Evolutionary conservation across 2,113 vertebrate genomes (phyloP), one percentile per base, ranked within the genome.

Genomic region (Peromyscus californicus): DNA sequence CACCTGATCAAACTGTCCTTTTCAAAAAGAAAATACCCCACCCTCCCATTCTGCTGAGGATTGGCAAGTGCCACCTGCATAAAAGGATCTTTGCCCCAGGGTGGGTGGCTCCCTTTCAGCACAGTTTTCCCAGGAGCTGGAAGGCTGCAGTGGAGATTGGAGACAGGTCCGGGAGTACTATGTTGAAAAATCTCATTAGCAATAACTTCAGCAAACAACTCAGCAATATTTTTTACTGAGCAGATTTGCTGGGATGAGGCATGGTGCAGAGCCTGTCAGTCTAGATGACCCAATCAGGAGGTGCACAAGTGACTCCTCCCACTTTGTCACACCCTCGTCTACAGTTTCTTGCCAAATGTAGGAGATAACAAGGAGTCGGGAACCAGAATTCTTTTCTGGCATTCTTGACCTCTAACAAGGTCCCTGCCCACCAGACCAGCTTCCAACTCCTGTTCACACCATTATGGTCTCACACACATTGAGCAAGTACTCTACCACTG

Each of bases 11-110:
- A 95, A 51, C 12, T 8, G 57, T 29, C 31, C 1, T 63, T 94
- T 80, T 54, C 48, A 42, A 24, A 78, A 54, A 86, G 39, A 69
- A 82, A 87, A 67, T 78, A 29, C 21, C 24, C 54, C 17, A 12
- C 45, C 7, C 63, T 29, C n/a, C 24, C 67, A 12, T 42, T 90
- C 91, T 69, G 8, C 45, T 1, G 29, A 84, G 29, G 33, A 31
- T 57, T 79, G 78, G 36, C 22, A 87, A 67, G 29, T 36, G 33
- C 45, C 33, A 10, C 74, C 21, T 15, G 12, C 89, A 65, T 0
- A 3, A n/a, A n/a, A 17, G 39, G 79, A 2, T n/a, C 12, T 2
- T 19, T 16, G 39, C 42, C 22, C 36, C 5, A 36, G 5, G 2
- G 13, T 17, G 36, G 45, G 21, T 3, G 17, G 67, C 26, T 57